Evolutionary conservation across 2,113 vertebrate species (phyloP), one percentile per base, ranked within the genome.

Genomic region (Prolemur simus): DNA sequence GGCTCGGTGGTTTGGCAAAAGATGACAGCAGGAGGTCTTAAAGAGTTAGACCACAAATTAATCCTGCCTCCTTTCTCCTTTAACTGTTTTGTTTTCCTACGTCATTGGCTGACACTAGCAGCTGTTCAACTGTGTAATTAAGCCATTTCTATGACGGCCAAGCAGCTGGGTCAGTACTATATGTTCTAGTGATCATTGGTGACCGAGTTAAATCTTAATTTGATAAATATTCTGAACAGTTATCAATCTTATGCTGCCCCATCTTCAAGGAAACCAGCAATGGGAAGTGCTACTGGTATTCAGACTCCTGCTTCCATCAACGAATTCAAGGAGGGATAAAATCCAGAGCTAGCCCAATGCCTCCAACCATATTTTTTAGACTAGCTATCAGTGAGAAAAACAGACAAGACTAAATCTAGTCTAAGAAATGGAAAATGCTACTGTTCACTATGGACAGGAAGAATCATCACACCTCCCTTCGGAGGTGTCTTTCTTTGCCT

Each of bases 81-180:
- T 47, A 68, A 54, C 71, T 54, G 66, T 32, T 18, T 7, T 15
- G 20, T 64, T 23, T 69, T 27, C 4, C 45, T 18, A 21, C 69
- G 83, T 74, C 32, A 9, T 71, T 74, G 86, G 54, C 60, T 68
- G 73, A 25, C 11, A 64, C 80, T 34, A 54, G 92, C 92, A 97
- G 93, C 96, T 81, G 88, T 78, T 92, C 45, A 32, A 95, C 80
- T 81, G 52, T 82, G 85, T 92, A 81, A 96, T 94, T 66, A 92
- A 95, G 96, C 89, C 83, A 90, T 95, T 90, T 97, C 95, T 76
- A 66, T 76, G 90, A 60, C 3, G 71, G 80, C 85, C 0, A 34
- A 81, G 95, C 89, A 80, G 80, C 95, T 90, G 94, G 97, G 96
- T 87, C 95, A 85, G 95, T 32, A 87, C 95, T 90, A 0, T 17